phyloP scores from a whole-genome alignment of 2,888 invertebrate genomes.

The Drosophila vallismaia region DNA sequence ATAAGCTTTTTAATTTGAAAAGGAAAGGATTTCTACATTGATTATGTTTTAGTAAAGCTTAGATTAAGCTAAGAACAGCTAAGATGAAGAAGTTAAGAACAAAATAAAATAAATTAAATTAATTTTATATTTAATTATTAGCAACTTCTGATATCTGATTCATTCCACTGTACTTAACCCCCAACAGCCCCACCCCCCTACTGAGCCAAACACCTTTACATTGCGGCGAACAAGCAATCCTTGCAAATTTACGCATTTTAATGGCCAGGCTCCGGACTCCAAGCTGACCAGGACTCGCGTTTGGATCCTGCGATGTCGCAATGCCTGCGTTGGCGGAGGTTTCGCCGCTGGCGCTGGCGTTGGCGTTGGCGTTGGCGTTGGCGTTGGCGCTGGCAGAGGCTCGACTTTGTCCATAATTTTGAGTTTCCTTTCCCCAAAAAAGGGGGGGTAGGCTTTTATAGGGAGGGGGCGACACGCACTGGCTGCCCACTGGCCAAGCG shows the following conservation, averaged over 20 bases:
- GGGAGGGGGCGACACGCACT: slow-evolving; percentile 43
- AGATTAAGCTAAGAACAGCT: too few species aligned
- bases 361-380: slow-evolving; percentile 24
- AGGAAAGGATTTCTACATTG: too few species aligned
- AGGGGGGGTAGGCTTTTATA: background rate
- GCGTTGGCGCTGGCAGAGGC: background rate
- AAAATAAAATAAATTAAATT: too few species aligned
- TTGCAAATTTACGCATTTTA: slow-evolving; percentile 77
- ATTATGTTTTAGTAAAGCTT: too few species aligned
- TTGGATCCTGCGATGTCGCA: slow-evolving; percentile 17
- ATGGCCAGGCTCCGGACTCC: slow-evolving; percentile 51
- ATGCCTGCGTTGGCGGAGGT: slow-evolving; percentile 23
- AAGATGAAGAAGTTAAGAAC: too few species aligned
- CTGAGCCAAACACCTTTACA: slow-evolving; percentile 8
- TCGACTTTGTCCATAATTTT: slow-evolving; percentile 65
- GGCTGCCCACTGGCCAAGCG: slow-evolving; percentile 41
- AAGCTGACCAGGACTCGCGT: slow-evolving; percentile 60
- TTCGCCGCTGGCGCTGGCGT: too few species aligned
- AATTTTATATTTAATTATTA: too few species aligned
- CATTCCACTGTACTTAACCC: background rate
- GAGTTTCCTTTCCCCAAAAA: slow-evolving; percentile 63
- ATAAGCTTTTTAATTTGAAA: too few species aligned
- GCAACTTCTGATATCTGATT: background rate
- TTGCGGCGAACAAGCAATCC: slow-evolving; percentile 13
- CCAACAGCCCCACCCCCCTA: background rate